Evolutionary conservation across 1,140 invertebrate genomes (phyloP).

Genomic region (Coboldia fuscipes): DNA sequence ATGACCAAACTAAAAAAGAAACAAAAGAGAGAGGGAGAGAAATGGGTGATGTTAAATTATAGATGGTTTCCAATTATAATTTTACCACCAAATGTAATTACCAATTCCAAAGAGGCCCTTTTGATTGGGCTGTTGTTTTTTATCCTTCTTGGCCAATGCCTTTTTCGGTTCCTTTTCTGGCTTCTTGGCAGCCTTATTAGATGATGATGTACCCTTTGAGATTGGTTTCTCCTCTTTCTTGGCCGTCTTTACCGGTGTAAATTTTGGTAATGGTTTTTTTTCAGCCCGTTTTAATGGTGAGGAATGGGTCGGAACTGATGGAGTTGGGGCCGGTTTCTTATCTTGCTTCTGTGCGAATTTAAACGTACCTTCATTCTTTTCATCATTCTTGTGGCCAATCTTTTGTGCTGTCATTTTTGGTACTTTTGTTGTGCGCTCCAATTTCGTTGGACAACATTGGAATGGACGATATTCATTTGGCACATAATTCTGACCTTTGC

Average conservation of each 20-base stretch:
- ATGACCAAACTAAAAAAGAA: too few species aligned
- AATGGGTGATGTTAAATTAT: too few species aligned
- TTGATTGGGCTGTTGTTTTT: constrained; percentile 22
- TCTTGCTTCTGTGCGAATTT: background rate
- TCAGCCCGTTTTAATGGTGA: background rate
- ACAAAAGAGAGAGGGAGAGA: too few species aligned
- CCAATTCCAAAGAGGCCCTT: constrained; percentile 63
- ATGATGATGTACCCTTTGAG: background rate
- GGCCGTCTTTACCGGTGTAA: background rate
- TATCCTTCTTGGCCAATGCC: constrained; percentile 6
- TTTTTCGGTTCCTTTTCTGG: constrained; percentile 2
- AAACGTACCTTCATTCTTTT: constrained; percentile 1
- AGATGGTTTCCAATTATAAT: background rate
- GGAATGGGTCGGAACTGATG: constrained; percentile 1
- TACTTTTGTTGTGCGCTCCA: constrained; percentile 27
- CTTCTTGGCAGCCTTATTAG: too few species aligned
- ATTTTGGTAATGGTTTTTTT: constrained; percentile 3
- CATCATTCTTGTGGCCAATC: constrained; percentile 13
- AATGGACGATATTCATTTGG: constrained; percentile 66
- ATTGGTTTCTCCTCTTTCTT: background rate
- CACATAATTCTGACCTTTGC: constrained; percentile 46
- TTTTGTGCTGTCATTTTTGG: constrained; percentile 22
- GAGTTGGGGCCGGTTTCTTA: background rate
- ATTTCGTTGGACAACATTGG: constrained; percentile 74
- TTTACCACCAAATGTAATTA: constrained; percentile 32